Base-by-base conservation (phyloP, 2,888 invertebrate genomes). In the Lagria hirta region DNA sequence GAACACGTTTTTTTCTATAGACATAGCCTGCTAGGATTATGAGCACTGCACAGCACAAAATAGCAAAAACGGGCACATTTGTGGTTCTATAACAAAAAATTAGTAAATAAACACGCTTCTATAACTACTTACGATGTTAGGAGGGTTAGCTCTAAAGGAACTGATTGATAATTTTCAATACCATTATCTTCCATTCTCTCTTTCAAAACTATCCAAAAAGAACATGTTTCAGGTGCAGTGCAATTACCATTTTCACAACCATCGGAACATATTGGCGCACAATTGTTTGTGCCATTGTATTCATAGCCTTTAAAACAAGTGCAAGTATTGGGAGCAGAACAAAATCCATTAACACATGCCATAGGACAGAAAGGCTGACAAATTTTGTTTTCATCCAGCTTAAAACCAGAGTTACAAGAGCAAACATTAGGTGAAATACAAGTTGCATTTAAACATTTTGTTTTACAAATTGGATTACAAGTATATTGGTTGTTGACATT, bases 181-280 rank as follows among this genome's bases (percentile, higher is more conserved):
- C 5, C 64, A 60, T 0, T 55, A 4, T 12, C 21, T 8, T 11
- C 13, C 6, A 11, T 38, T n/a, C n/a, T n/a, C n/a, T n/a, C n/a
- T n/a, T n/a, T n/a, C n/a, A n/a, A n/a, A n/a, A n/a, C n/a, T n/a
- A n/a, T n/a, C 28, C 55, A 16, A 50, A 69, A 70, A 3, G 43
- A 35, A 45, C 71, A 71, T 1, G 36, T 36, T 15, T 65, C 49
- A 2, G 69, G 68, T 10, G 51, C 49, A 1, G 49, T 32, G 42
- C 69, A 71, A 4, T 54, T 46, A 3, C 71, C 72, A 36, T 73
- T 64, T 1, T 45, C 35, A 43, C 74, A 74, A n/a, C n/a, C n/a
- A 1, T 49, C 41, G 2, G 35, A 27, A 34, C 54, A 56, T 13
- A 44, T 8, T n/a, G 52, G 36, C 14, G 32, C 18, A 34, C 55